Base-by-base conservation (phyloP, 2,113 vertebrate genomes). In the Pachycephala philippinensis region DNA sequence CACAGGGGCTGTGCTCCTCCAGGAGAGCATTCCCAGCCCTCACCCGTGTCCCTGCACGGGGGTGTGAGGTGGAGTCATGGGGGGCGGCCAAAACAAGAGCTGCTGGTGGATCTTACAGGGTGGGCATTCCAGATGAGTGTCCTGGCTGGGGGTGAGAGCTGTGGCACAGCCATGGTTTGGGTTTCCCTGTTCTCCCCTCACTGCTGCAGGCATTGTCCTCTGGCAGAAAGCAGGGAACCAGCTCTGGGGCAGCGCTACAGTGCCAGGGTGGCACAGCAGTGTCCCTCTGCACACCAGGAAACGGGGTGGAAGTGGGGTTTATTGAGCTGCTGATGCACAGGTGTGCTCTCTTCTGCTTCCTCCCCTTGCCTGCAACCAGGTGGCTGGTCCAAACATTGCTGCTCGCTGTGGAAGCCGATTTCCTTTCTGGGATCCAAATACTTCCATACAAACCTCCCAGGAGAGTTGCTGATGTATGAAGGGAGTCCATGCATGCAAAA, bases 1-100 rank as follows among this genome's bases (percentile, higher is more conserved):
- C 5, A 3, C 10, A 28, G 0, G 11, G 47, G 80, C 50, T 81
- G 37, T 60, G 61, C 9, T 2, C 52, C 39, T 15, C 6, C 15
- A 2, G 47, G 28, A 68, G 44, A 69, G 40, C 1, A 0, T 60
- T 77, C 47, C 70, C 39, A 42, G 40, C 39, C 35, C 40, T 69
- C 53, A 7, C 14, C n/a, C 6, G 6, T 3, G 15, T 19, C 44
- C 57, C 63, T 0, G 2, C 33, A 5, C 13, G 1, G 10, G 8
- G 31, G 17, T 3, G 3, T 18, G 18, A 59, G 85, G 27, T 5
- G 4, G 57, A 49, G 28, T 33, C 37, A 15, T 0, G 4, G 3
- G 16, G 23, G 28, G 52, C 1, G 6, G 53, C 47, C 10, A 10
- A 3, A 24, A 42, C 54, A 27, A 22, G 26, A 31, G 24, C 20